Evolutionary conservation across 2,113 vertebrate genomes (phyloP).

Genomic region (Coregonus clupeaformis): DNA sequence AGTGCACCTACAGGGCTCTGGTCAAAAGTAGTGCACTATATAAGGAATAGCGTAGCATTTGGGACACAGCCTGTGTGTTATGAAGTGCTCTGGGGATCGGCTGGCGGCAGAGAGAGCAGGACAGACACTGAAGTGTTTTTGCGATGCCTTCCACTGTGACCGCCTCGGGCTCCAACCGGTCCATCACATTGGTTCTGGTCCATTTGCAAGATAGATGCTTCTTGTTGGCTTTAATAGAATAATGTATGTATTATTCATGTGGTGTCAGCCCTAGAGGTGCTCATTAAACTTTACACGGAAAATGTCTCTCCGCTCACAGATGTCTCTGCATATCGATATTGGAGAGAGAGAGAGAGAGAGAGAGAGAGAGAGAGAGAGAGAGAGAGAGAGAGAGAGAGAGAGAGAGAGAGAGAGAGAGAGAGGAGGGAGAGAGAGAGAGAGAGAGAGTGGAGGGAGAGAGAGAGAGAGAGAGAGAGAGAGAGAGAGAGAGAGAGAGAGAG

Average conservation of each 20-base stretch:
- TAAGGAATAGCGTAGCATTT: background rate
- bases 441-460: slow-evolving; percentile 3
- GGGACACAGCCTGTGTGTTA: background rate
- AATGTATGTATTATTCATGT: slow-evolving; percentile 64
- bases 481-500: slow-evolving; percentile 14
- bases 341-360: slow-evolving; percentile 28
- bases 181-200: slow-evolving; percentile 25
- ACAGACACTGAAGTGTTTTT: slow-evolving; percentile 23
- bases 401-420: background rate
- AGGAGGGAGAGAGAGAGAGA: too few species aligned
- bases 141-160: slow-evolving; percentile 25
- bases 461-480: slow-evolving; percentile 13
- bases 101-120: background rate
- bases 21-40: background rate
- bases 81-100: background rate
- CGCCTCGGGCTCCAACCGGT: slow-evolving; percentile 33
- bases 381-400: slow-evolving; percentile 2
- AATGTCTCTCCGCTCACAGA: slow-evolving; percentile 49
- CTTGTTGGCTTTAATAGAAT: slow-evolving; percentile 56
- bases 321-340: slow-evolving; percentile 28
- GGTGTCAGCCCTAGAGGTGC: slow-evolving; percentile 49
- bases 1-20: too few species aligned
- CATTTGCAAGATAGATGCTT: slow-evolving; percentile 36
- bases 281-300: slow-evolving; percentile 59
- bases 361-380: slow-evolving; percentile 7